phyloP scores from a whole-genome alignment of 2,113 vertebrate species.

The Petrocephalus zakoni region DNA sequence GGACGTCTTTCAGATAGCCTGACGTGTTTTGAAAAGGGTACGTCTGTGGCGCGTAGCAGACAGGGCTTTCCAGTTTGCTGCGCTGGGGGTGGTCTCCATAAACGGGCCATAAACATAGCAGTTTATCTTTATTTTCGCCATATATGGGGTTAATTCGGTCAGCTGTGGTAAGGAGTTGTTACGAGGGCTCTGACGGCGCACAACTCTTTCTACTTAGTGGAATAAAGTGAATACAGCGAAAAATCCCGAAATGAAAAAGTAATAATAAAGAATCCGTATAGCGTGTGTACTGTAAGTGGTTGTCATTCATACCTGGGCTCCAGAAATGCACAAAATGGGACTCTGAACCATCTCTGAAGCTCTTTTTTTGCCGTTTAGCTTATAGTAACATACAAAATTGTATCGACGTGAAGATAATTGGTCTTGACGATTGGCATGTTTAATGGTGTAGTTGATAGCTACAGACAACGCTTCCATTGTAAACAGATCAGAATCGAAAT shows the following conservation, averaged over 20 bases:
- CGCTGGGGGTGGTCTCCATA: not conserved
- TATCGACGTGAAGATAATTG: not conserved
- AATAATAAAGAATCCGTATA: not conserved
- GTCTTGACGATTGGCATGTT: not conserved
- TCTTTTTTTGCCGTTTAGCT: not conserved
- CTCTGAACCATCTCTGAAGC: not conserved
- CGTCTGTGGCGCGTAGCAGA: not conserved
- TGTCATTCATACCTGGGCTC: not conserved
- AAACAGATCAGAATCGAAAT: not conserved
- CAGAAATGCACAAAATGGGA: not conserved
- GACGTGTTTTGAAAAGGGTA: not conserved
- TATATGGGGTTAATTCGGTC: not conserved
- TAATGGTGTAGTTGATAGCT: not conserved
- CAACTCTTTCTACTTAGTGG: not conserved
- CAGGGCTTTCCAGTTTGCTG: not conserved
- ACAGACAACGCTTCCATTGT: not conserved
- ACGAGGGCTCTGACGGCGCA: not conserved
- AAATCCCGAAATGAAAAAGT: not conserved
- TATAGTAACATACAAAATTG: not conserved
- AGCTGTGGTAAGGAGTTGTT: not conserved
- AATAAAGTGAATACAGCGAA: not conserved
- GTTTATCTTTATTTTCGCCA: not conserved
- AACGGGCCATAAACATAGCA: not conserved
- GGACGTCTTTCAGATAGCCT: not conserved
- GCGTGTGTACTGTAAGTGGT: not conserved